phyloP scores from a whole-genome alignment of 2,113 vertebrate species.

The Sinocyclocheilus anophthalmus region DNA sequence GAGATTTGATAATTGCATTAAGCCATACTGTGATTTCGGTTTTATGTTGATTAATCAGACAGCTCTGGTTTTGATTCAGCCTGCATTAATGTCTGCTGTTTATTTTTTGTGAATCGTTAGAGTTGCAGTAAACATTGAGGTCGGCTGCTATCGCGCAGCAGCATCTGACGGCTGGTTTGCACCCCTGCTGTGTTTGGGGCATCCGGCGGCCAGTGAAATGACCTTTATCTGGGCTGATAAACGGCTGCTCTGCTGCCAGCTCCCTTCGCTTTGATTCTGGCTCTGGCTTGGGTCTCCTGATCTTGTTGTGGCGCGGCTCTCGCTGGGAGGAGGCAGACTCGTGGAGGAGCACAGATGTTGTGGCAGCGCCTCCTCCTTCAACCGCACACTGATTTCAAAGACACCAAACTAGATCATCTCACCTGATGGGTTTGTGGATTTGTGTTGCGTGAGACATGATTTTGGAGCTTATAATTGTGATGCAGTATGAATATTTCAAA shows the following conservation, averaged over 20 bases:
- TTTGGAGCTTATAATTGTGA: not conserved
- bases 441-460: not conserved
- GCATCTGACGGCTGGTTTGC: not conserved
- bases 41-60: too few species aligned
- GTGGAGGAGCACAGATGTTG: not conserved
- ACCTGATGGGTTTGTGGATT: not conserved
- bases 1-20: too few species aligned
- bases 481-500: not conserved
- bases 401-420: not conserved
- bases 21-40: too few species aligned
- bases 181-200: not conserved
- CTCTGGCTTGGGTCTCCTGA: not conserved
- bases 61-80: too few species aligned
- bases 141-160: not conserved
- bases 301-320: not conserved
- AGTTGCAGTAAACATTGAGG: too few species aligned
- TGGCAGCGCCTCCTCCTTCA: not conserved
- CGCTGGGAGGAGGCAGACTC: not conserved
- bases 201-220: not conserved
- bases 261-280: not conserved
- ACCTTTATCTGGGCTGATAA: not conserved
- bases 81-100: not conserved
- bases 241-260: not conserved
- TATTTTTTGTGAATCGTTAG: not conserved
- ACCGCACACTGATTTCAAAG: not conserved